Percentiles rank a stretch among this genome's conserved stretches.
Evolutionary conservation across 2,797 vertebrate genomes (phyloP).

Genomic region (Molossus alvarezi): DNA sequence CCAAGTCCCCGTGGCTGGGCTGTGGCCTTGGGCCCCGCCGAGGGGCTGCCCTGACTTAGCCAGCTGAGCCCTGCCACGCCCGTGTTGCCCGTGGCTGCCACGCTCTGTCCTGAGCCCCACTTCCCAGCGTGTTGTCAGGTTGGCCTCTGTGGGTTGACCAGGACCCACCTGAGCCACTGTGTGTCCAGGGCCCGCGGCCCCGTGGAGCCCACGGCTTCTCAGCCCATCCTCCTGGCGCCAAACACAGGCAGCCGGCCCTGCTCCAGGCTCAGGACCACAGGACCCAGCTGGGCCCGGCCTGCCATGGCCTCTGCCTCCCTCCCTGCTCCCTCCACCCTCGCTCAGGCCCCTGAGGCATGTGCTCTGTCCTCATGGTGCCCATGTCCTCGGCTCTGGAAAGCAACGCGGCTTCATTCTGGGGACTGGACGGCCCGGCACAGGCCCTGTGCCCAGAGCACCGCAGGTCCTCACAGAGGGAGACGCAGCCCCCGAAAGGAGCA

Average conservation of each 20-base stretch:
- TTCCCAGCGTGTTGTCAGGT: background rate
- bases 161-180: background rate
- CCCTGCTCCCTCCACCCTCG: background rate
- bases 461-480: background rate
- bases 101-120: background rate
- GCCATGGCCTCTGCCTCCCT: too few relatives aligned
- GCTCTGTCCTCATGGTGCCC: background rate
- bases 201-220: background rate
- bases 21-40: background rate
- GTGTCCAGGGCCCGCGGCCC: background rate
- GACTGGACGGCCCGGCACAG: rapidly evolving
- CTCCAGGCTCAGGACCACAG: background rate
- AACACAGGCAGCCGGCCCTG: background rate
- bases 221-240: background rate
- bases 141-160: background rate
- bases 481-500: background rate
- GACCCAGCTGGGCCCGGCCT: too few relatives aligned
- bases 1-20: background rate
- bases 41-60: background rate
- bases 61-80: background rate
- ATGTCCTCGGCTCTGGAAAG: background rate
- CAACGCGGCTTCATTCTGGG: background rate
- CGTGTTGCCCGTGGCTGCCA: background rate
- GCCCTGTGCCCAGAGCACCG: rapidly evolving
- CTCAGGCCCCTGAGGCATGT: background rate